Evolutionary conservation across 1,140 invertebrate genomes (phyloP).

Genomic region (Bombus soroeensis): DNA sequence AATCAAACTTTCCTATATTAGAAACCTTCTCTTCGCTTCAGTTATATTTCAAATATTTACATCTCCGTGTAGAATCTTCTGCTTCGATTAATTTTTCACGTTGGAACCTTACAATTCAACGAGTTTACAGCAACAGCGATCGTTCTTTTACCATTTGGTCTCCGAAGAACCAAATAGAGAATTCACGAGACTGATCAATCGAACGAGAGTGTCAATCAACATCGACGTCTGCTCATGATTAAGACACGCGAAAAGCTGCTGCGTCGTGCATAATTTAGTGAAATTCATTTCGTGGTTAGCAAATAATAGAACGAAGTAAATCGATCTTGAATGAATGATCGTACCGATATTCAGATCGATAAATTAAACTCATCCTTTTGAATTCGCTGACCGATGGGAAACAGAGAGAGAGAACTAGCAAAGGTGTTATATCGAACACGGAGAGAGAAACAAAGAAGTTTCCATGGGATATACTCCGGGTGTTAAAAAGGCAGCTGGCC

Average conservation of each 20-base stretch:
- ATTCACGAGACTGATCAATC: neutral
- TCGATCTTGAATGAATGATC: neutral
- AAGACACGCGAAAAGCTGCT: neutral
- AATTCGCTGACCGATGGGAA: neutral
- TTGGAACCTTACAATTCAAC: neutral
- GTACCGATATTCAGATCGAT: neutral
- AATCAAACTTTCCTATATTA: neutral
- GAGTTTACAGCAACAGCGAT: neutral
- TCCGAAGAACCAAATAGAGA: neutral
- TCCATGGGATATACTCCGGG: neutral
- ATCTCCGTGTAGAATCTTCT: neutral
- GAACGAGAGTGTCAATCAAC: neutral
- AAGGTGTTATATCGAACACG: too few relatives aligned
- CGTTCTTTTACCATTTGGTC: neutral
- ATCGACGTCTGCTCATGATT: neutral
- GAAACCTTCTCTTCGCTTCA: neutral
- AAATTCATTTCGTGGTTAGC: neutral
- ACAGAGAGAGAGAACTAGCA: neutral
- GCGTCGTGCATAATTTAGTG: neutral
- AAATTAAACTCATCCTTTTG: neutral
- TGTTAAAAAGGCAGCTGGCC: neutral
- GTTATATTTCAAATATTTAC: neutral
- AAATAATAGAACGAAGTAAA: too few relatives aligned
- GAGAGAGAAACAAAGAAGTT: neutral
- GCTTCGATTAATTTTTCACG: neutral